These are phyloP conservation scores for Agrotis segetum DNA, from an alignment of 2,888 invertebrate species.

Conservation along the genomic window DNA sequence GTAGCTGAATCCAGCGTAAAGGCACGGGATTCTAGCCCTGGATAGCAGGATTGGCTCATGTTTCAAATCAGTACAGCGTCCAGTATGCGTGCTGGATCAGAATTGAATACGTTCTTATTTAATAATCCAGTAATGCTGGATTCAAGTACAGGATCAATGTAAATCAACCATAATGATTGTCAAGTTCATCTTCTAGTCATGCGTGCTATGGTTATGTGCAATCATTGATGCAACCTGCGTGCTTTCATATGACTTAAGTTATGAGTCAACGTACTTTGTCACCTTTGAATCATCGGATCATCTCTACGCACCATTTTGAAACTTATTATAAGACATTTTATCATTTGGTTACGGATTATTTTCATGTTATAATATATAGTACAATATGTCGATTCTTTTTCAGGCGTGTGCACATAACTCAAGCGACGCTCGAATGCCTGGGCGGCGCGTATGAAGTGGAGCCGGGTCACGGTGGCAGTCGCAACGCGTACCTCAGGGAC, in stretches of 20 bases:
- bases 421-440: slow-evolving; percentile 95
- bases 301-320: not conserved
- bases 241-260: slow-evolving; percentile 19
- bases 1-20: too few species aligned
- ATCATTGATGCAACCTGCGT: slow-evolving; percentile 13
- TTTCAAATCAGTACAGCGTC: too few species aligned
- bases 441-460: slow-evolving; percentile 98
- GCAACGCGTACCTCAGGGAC: slow-evolving; percentile 96
- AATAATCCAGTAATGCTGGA: too few species aligned
- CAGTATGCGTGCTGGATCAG: too few species aligned
- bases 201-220: slow-evolving; percentile 5
- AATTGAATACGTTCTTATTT: too few species aligned
- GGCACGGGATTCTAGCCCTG: too few species aligned
- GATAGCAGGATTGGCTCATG: too few species aligned
- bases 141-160: too few species aligned
- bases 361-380: slow-evolving; percentile 9
- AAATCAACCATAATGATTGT: not conserved
- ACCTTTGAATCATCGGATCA: slow-evolving; percentile 21
- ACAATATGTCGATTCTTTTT: slow-evolving; percentile 60
- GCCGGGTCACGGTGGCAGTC: slow-evolving; percentile 95
- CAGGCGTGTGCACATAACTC: slow-evolving; percentile 96
- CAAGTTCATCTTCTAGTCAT: not conserved
- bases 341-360: not conserved
- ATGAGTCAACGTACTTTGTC: slow-evolving; percentile 6
- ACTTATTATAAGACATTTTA: not conserved